Base-by-base conservation (phyloP, 2,888 invertebrate genomes). In the Thera britannica region DNA sequence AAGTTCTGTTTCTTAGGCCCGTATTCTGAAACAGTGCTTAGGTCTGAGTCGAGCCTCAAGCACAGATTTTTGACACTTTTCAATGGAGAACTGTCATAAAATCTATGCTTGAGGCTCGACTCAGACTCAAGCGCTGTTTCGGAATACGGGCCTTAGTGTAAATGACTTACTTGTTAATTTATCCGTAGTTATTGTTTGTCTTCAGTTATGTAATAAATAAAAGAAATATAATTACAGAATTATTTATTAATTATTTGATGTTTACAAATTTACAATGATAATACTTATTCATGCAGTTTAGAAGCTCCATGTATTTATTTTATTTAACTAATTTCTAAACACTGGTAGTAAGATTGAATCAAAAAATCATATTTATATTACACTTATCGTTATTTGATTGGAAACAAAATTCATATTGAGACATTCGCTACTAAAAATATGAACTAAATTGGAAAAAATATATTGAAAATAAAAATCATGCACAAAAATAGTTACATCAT, bases 261-360 rank as follows among this genome's bases (percentile, higher is more conserved):
- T 60, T 60, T 62, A 62, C 49, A 56, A 48, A 58, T 38, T 34
- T 38, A 48, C 61, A 49, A 23, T 54, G 55, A 46, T 41, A 46
- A 23, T 9, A 8, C 9, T 2, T 59, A n/a, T 23, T 35, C 70
- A 70, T 70, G 70, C 70, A 62, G 49, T 63, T 66, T 8, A 54
- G 70, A 54, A 58, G 55, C 57, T 70, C 66, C 70, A 70, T 60
- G 52, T 70, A 66, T 66, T 66, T 66, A 70, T 70, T 70, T 66
- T 63, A 70, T 66, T 66, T 54, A 66, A 54, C 52, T 63, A 54
- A 36, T 44, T 48, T n/a, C 2, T 48, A 63, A 58, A 63, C 52
- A 63, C 58, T 54, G 46, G 48, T n/a, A 35, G 6, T 52, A 55
- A 9, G n/a, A 69, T 66, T 66, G 8, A 70, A 70, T 70, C 70